Evolutionary conservation across 2,113 vertebrate genomes (phyloP).

Genomic region (Glaucomys volans): DNA sequence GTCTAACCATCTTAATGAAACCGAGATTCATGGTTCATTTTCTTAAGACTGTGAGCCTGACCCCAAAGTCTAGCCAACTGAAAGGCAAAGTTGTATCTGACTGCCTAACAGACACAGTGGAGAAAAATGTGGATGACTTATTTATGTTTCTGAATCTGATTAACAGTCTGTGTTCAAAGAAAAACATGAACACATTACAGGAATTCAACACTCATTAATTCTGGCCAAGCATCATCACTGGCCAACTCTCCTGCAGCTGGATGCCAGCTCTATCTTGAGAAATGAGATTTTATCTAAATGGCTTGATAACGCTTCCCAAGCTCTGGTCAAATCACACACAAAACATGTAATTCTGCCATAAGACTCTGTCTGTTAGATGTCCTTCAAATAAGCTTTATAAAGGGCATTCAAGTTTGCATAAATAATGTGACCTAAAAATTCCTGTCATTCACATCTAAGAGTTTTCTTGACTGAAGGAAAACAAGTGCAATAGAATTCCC

Average conservation of each 20-base stretch:
- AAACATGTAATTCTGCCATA: neutral
- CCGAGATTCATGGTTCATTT: neutral
- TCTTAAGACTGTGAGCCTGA: neutral
- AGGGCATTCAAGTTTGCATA: neutral
- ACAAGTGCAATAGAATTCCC: neutral
- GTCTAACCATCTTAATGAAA: neutral
- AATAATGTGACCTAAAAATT: neutral
- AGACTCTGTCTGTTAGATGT: neutral
- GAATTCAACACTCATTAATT: conserved; percentile 8
- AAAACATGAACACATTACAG: neutral
- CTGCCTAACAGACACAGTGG: neutral
- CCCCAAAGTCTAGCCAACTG: neutral
- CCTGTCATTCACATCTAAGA: neutral
- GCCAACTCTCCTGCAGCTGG: neutral
- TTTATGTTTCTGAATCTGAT: conserved; percentile 14
- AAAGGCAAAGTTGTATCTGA: neutral
- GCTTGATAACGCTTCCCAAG: neutral
- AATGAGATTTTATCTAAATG: conserved; percentile 5
- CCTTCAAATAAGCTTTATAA: neutral
- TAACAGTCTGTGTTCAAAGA: neutral
- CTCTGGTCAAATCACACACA: neutral
- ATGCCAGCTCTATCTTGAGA: neutral
- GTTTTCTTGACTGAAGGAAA: conserved; percentile 11
- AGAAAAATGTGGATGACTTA: neutral
- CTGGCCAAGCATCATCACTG: neutral